Conservation (phyloP, 2,888 invertebrate genomes). For the Agrotis clavis region DNA sequence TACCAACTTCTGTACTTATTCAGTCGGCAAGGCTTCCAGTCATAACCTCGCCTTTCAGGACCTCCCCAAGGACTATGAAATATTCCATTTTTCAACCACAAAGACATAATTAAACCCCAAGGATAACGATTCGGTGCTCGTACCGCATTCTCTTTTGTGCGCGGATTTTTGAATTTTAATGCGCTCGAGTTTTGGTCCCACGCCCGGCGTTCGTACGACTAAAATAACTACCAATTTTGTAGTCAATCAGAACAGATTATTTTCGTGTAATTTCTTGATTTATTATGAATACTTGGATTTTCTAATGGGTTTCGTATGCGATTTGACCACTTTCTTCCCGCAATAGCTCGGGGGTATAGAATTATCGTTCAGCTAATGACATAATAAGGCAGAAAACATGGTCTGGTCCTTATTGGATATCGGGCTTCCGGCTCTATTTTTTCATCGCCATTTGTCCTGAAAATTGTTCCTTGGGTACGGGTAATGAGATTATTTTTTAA, state of each 20-base stretch:
- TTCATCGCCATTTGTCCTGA: constrained; percentile 4
- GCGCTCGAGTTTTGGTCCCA: constrained; percentile 45
- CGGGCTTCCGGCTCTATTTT: constrained; percentile 8
- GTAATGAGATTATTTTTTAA: constrained; percentile 36
- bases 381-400: constrained; percentile 34
- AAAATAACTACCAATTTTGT: constrained; percentile 32
- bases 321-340: constrained; percentile 17
- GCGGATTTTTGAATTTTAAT: constrained; percentile 70
- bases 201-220: constrained; percentile 16
- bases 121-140: constrained; percentile 79
- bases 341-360: constrained; percentile 46
- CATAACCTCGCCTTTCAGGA: constrained; percentile 61
- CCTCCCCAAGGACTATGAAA: constrained; percentile 73
- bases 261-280: constrained; percentile 30
- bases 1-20: constrained; percentile 61
- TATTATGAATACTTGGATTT: constrained; percentile 23
- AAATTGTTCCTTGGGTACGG: constrained; percentile 16
- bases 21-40: constrained; percentile 39
- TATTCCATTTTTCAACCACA: constrained; percentile 80
- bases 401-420: constrained; percentile 16
- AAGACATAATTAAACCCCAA: constrained; percentile 86
- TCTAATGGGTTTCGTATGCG: neutral
- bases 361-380: constrained; percentile 53
- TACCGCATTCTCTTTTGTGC: constrained; percentile 79
- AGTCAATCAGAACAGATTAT: constrained; percentile 31